These are phyloP conservation scores for Ectropis grisescens DNA, from an alignment of 1,140 invertebrate genomes.

Conservation along the genomic window DNA sequence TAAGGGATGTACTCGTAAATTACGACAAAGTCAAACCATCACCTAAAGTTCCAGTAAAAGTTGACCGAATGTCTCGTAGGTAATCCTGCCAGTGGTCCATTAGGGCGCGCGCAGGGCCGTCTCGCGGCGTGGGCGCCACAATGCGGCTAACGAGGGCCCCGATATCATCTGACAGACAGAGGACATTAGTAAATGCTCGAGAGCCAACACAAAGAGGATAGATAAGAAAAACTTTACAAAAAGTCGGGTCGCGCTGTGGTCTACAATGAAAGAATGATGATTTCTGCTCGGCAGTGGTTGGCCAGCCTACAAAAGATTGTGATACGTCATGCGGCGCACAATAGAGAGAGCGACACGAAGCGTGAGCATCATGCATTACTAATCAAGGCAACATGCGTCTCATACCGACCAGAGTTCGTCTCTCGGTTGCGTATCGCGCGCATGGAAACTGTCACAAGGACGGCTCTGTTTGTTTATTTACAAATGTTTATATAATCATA, in stretches of 20 bases:
- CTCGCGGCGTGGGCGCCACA: slow-evolving; percentile 43
- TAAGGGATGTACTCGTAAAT: too few relatives aligned
- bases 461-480: not conserved
- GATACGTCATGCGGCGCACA: slow-evolving; percentile 47
- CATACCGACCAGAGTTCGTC: slow-evolving; percentile 11
- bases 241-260: slow-evolving; percentile 20
- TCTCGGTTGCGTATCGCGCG: too few relatives aligned
- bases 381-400: slow-evolving; percentile 29
- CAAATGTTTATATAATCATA: not conserved
- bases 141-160: slow-evolving; percentile 45
- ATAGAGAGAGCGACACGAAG: slow-evolving; percentile 47
- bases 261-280: slow-evolving; percentile 35
- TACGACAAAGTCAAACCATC: not conserved
- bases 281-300: slow-evolving; percentile 18
- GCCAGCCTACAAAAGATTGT: slow-evolving; percentile 40
- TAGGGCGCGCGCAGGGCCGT: slow-evolving; percentile 17
- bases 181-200: slow-evolving; percentile 29
- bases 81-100: slow-evolving; percentile 39
- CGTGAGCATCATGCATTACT: slow-evolving; percentile 47
- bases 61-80: slow-evolving; percentile 25
- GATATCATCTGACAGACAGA: slow-evolving; percentile 34
- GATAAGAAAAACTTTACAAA: slow-evolving; percentile 25
- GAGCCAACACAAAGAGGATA: slow-evolving; percentile 17
- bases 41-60: slow-evolving; percentile 11
- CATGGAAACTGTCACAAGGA: too few relatives aligned